Conservation (phyloP, 2,888 invertebrate genomes). For the Scaptomyza tumidula region DNA sequence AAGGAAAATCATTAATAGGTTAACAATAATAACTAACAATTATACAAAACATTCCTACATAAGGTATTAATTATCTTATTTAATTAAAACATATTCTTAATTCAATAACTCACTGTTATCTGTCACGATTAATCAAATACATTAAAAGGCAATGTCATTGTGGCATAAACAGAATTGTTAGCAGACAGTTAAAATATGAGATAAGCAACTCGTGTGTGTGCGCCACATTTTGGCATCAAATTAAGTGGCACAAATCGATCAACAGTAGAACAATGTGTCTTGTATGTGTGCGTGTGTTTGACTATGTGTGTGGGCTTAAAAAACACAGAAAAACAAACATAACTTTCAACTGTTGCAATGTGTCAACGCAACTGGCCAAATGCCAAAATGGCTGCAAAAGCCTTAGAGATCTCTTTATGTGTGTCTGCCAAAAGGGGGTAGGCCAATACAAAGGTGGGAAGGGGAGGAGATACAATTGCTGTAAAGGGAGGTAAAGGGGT, state of each 20-base stretch:
- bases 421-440: slow-evolving; percentile 3
- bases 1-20: background rate
- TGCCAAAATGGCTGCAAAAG: slow-evolving; percentile 52
- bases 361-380: slow-evolving; percentile 67
- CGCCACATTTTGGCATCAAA: slow-evolving; percentile 63
- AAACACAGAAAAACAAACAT: slow-evolving; percentile 10
- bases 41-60: too few relatives aligned
- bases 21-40: background rate
- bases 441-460: background rate
- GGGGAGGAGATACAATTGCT: too few relatives aligned
- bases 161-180: slow-evolving; percentile 55
- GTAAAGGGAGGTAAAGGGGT: background rate
- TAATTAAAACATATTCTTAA: too few relatives aligned
- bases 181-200: slow-evolving; percentile 54
- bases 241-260: slow-evolving; percentile 76
- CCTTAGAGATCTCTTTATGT: slow-evolving; percentile 24
- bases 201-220: slow-evolving; percentile 47
- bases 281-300: slow-evolving; percentile 16
- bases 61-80: too few relatives aligned
- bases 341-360: slow-evolving; percentile 56
- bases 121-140: slow-evolving; percentile 7
- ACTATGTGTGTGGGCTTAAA: slow-evolving; percentile 64
- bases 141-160: slow-evolving; percentile 37
- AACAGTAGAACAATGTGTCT: slow-evolving; percentile 20
- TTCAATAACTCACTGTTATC: background rate